Evolutionary conservation across 2,888 invertebrate species (phyloP).

Genomic region (Portevinia maculata): DNA sequence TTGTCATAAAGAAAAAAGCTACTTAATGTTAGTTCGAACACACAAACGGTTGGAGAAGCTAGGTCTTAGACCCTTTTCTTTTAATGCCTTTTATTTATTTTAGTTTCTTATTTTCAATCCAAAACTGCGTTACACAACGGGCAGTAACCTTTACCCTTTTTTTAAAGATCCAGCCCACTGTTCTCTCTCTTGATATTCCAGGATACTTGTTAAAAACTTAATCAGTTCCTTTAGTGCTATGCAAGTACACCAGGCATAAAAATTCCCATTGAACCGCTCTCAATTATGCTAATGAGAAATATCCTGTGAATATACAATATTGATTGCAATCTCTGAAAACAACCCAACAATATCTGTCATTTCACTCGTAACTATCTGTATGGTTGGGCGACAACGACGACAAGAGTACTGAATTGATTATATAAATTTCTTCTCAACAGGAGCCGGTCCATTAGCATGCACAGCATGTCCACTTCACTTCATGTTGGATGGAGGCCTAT

Average conservation of each 20-base stretch:
- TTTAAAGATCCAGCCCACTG: background rate
- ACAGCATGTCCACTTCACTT: conserved; percentile 89
- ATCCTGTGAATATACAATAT: conserved; percentile 30
- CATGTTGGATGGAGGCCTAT: conserved; percentile 89
- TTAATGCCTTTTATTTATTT: no score
- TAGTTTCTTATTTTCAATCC: no score
- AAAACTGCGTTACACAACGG: no score
- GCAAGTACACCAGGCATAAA: no score
- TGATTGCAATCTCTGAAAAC: conserved; percentile 23
- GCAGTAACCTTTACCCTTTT: no score
- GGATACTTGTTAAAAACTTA: no score
- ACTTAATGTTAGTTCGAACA: no score
- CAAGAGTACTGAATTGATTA: conserved; percentile 12
- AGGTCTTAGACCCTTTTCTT: no score
- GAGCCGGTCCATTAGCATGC: conserved; percentile 89
- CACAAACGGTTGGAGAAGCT: no score
- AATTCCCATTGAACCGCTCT: conserved; percentile 7
- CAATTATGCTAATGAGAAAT: conserved; percentile 36
- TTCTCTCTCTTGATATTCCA: background rate
- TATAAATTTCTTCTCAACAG: conserved; percentile 79
- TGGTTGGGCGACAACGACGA: background rate
- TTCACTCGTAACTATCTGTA: background rate
- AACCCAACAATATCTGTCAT: background rate
- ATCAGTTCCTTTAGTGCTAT: no score
- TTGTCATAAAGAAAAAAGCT: no score